Evolutionary conservation across 2,113 vertebrate species (phyloP).

Genomic region (Amphiprion percula): DNA sequence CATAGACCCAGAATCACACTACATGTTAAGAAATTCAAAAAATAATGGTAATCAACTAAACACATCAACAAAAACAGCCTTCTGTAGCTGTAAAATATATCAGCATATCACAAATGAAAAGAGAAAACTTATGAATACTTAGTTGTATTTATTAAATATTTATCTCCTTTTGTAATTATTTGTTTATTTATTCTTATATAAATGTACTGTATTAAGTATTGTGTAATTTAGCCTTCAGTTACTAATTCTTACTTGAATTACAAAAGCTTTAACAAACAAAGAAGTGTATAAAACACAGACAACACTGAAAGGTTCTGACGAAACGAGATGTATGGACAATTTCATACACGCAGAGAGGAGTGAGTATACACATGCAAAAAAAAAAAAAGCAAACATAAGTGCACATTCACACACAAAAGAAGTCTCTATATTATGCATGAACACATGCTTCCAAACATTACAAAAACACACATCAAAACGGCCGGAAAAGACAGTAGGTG

Average conservation of each 20-base stretch:
- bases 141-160: neutral
- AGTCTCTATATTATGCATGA: constrained; percentile 60
- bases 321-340: constrained; percentile 21
- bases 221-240: constrained; percentile 19
- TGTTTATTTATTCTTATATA: neutral
- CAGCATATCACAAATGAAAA: constrained; percentile 1
- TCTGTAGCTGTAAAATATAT: neutral
- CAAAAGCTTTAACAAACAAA: constrained; percentile 19
- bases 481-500: constrained; percentile 70
- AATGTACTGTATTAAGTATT: constrained; percentile 13
- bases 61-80: constrained; percentile 11
- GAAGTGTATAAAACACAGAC: constrained; percentile 28
- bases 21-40: neutral
- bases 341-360: neutral
- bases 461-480: constrained; percentile 81
- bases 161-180: constrained; percentile 3
- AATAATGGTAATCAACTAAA: neutral
- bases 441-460: constrained; percentile 65
- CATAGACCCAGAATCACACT: neutral
- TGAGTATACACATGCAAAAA: constrained; percentile 10
- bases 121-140: neutral
- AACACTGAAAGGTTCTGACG: constrained; percentile 37
- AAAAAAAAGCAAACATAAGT: constrained; percentile 21
- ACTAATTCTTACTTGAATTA: constrained; percentile 21
- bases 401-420: constrained; percentile 44